A percentile compares a stretch with the other conserved stretches of the same genome.
phyloP scores from a whole-genome alignment of 2,888 invertebrate species.

The Stratiomys singularior region DNA sequence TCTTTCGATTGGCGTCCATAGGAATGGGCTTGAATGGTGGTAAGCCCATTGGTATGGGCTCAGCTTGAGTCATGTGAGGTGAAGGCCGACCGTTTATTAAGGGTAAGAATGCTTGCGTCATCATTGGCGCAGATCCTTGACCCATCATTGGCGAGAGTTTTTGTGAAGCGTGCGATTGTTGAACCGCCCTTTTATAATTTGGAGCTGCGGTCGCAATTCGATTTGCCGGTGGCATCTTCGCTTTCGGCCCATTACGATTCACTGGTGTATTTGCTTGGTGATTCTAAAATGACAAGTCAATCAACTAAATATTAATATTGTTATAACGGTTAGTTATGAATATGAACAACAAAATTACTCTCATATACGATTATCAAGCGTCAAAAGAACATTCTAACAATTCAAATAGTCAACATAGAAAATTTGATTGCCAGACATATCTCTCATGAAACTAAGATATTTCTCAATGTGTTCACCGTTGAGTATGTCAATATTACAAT shows the following conservation, averaged over 20 bases:
- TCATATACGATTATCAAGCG: too few species aligned
- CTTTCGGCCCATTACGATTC: neutral
- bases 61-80: conserved; percentile 31
- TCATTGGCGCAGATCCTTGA: conserved; percentile 49
- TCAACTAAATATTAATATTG: too few species aligned
- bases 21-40: conserved; percentile 85
- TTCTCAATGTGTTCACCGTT: too few species aligned
- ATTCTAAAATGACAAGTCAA: conserved; percentile 7
- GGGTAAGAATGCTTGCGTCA: conserved; percentile 35
- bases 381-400: too few species aligned
- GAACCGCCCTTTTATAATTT: conserved; percentile 40
- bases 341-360: too few species aligned
- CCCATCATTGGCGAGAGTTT: neutral
- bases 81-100: neutral
- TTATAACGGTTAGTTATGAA: too few species aligned
- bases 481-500: too few species aligned
- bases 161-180: conserved; percentile 50
- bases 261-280: conserved; percentile 14
- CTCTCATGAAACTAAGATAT: too few species aligned
- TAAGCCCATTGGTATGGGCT: conserved; percentile 71
- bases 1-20: conserved; percentile 66
- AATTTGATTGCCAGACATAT: too few species aligned
- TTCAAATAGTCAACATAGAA: too few species aligned
- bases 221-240: conserved; percentile 29
- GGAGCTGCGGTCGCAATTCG: conserved; percentile 40